phyloP scores from a whole-genome alignment of 2,888 invertebrate species.

The Euproctis similis region DNA sequence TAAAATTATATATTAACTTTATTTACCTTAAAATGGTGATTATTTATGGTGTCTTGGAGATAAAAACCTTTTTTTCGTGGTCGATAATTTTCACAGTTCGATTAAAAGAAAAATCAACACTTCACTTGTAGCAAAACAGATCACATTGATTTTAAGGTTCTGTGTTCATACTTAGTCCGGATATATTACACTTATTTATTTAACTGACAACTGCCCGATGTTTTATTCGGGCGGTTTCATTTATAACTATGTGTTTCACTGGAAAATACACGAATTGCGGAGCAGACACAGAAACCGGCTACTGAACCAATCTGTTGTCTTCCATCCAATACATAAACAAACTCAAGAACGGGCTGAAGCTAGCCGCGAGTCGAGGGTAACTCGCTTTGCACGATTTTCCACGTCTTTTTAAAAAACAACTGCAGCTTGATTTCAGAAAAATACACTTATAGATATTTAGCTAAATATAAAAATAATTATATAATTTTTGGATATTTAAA shows the following conservation, averaged over 20 bases:
- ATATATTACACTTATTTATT: constrained; percentile 9
- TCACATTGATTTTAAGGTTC: constrained; percentile 12
- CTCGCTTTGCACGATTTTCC: constrained; percentile 7
- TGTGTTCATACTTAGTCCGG: constrained; percentile 9
- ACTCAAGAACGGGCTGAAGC: constrained; percentile 59
- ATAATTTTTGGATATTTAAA: too few relatives aligned
- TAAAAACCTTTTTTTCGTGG: constrained; percentile 5
- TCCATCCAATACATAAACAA: constrained; percentile 74
- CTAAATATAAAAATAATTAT: constrained; percentile 18
- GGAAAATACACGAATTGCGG: constrained; percentile 46
- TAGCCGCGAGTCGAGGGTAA: constrained; percentile 43
- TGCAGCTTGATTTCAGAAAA: constrained; percentile 2
- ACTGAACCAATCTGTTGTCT: constrained; percentile 71
- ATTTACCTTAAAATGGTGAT: constrained; percentile 17
- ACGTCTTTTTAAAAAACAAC: constrained; percentile 4
- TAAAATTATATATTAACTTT: too few relatives aligned
- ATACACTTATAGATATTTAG: constrained; percentile 8
- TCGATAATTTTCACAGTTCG: constrained; percentile 21
- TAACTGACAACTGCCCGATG: constrained; percentile 25
- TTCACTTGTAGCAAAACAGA: constrained; percentile 33
- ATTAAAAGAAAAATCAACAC: constrained; percentile 41
- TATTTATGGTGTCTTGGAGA: not conserved
- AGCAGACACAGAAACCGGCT: constrained; percentile 57
- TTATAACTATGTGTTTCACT: constrained; percentile 50
- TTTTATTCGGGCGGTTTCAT: constrained; percentile 44